phyloP scores from a whole-genome alignment of 2,797 vertebrate genomes.

The Enteromius fasciolatus region DNA sequence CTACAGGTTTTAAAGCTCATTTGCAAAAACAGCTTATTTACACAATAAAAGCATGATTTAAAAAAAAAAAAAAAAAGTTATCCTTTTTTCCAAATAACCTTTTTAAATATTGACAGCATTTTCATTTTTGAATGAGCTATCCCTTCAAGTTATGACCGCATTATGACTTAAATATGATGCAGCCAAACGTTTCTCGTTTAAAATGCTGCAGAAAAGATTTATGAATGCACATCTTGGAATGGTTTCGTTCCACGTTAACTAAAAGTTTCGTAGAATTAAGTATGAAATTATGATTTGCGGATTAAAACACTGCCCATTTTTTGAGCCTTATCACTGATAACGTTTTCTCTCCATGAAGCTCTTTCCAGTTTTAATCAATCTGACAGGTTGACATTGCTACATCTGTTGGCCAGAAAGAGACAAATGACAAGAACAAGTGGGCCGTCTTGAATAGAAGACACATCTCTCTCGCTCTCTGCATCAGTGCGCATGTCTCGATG shows the following conservation, averaged over 20 bases:
- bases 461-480: slow-evolving; percentile 21
- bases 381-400: slow-evolving; percentile 35
- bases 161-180: slow-evolving; percentile 2
- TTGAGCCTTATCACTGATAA: not conserved
- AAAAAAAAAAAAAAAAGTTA: no score
- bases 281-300: not conserved
- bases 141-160: no score
- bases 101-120: not conserved
- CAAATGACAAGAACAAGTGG: slow-evolving; percentile 19
- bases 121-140: not conserved
- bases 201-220: not conserved
- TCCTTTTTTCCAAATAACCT: no score
- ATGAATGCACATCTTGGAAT: not conserved
- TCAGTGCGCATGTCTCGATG: slow-evolving; percentile 32
- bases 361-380: not conserved
- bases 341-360: not conserved
- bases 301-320: not conserved
- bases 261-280: not conserved
- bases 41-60: no score
- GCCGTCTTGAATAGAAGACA: slow-evolving; percentile 1
- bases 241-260: not conserved
- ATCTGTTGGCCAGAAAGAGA: slow-evolving; percentile 50
- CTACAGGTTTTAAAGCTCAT: not conserved
- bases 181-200: not conserved
- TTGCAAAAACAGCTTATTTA: no score